Evolutionary conservation across 2,113 vertebrate species (phyloP), one percentile per base, ranked within the genome.

Genomic region (Meles meles): DNA sequence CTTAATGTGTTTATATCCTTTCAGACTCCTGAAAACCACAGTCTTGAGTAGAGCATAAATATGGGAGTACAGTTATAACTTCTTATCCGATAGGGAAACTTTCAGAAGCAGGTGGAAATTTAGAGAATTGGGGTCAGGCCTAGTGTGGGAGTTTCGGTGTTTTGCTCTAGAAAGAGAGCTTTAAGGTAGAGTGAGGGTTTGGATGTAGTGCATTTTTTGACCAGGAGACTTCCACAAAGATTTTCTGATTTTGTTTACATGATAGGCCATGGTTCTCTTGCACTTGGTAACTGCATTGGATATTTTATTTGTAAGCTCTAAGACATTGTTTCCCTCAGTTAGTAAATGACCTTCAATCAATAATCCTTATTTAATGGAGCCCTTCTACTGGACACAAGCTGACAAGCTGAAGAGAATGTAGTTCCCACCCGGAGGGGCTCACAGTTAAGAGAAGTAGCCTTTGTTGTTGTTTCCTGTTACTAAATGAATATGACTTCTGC

Each of bases 241-340:
- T 25, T 34, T 95, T 93, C 44, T 74, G 65, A 71, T n/a, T 93
- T 94, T 59, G 6, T 95, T 97, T 87, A 52, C 77, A 69, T 42
- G 20, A 55, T n/a, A 81, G 21, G 34, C 29, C 29, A 69, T 52
- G 92, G 29, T 20, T 91, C 0, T 91, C 88, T 93, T 74, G 90
- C 1, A 52, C 27, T 59, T 52, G 67, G 55, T 42, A 67, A 23
- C 8, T 80, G 17, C 25, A 7, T 84, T 59, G n/a, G 20, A 6
- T 63, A 76, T 92, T 93, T 5, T 80, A 52, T 83, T 90, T 88
- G 39, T 47, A 55, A 84, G 21, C 44, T 94, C 15, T 25, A 42
- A 87, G 90, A 72, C 21, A 31, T 20, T 88, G 10, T 89, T 86
- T 79, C 34, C 29, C 3, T 63, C 47, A 81, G 49, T 85, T 31